Conservation (phyloP, 2,888 invertebrate species). For the Tenthredo mesomela region DNA sequence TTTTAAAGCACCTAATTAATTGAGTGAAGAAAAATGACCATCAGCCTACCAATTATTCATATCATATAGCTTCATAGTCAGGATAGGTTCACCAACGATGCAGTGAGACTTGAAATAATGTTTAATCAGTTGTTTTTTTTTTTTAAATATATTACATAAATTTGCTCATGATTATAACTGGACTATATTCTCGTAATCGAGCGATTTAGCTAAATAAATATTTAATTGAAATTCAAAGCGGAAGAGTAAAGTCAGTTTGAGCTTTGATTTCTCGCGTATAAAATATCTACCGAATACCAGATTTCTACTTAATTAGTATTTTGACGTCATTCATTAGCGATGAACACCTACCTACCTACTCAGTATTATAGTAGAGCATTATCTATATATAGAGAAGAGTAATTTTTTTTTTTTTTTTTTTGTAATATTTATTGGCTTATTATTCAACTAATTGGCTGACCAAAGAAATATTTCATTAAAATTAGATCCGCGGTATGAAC, state of each 20-base stretch:
- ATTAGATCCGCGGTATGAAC: background rate
- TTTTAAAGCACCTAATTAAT: background rate
- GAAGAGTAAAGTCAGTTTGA: background rate
- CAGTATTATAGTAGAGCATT: background rate
- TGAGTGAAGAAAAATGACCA: background rate
- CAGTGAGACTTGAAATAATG: background rate
- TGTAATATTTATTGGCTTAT: background rate
- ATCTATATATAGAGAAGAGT: background rate
- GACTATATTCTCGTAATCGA: background rate
- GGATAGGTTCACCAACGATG: background rate
- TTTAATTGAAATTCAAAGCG: background rate
- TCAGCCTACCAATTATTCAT: background rate
- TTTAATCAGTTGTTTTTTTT: background rate
- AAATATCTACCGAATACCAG: background rate
- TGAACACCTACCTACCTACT: background rate
- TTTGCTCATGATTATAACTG: background rate
- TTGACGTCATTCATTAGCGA: background rate
- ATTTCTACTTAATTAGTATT: background rate
- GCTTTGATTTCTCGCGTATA: background rate
- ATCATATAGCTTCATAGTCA: background rate
- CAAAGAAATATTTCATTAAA: conserved; percentile 22
- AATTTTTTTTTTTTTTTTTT: background rate
- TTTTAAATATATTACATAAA: too few relatives aligned
- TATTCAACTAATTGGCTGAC: conserved; percentile 15
- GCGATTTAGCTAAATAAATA: background rate